A percentile compares a stretch with the other conserved stretches of the same genome.
Conservation (phyloP, 2,797 vertebrate species). For the Melanogrammus aeglefinus region DNA sequence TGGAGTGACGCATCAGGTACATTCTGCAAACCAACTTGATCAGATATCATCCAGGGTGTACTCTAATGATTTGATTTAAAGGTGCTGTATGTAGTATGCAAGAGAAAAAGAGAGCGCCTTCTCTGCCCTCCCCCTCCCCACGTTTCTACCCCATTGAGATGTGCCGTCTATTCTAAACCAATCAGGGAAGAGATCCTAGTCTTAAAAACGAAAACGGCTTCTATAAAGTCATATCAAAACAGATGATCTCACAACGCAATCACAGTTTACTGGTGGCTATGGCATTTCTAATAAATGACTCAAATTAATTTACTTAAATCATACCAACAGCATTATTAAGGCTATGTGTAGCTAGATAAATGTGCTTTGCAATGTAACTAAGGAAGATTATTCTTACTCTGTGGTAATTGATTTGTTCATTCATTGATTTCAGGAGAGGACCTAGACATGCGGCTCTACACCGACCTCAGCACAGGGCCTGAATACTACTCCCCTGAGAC, state of each 20-base stretch:
- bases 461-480: slow-evolving; percentile 44
- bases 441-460: slow-evolving; percentile 56
- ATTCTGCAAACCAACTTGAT: slow-evolving; percentile 22
- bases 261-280: not conserved
- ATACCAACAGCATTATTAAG: not conserved
- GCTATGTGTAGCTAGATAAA: not conserved
- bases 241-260: not conserved
- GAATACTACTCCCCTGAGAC: not conserved
- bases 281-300: not conserved
- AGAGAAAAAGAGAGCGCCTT: not conserved
- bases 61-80: not conserved
- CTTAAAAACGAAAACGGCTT: not conserved
- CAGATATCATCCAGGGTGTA: not conserved
- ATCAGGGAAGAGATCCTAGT: not conserved
- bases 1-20: slow-evolving; percentile 78
- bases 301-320: not conserved
- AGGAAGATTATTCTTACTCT: not conserved
- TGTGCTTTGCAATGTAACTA: not conserved
- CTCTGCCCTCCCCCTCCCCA: too few species aligned
- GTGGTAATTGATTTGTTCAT: not conserved
- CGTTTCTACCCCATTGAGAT: not conserved
- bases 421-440: slow-evolving; percentile 55
- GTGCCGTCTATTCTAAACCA: not conserved
- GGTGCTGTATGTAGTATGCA: not conserved
- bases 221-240: not conserved